Percentiles rank a stretch among this genome's conserved stretches.
Conservation (phyloP, 2,888 invertebrate species). For the Drosophila testacea region DNA sequence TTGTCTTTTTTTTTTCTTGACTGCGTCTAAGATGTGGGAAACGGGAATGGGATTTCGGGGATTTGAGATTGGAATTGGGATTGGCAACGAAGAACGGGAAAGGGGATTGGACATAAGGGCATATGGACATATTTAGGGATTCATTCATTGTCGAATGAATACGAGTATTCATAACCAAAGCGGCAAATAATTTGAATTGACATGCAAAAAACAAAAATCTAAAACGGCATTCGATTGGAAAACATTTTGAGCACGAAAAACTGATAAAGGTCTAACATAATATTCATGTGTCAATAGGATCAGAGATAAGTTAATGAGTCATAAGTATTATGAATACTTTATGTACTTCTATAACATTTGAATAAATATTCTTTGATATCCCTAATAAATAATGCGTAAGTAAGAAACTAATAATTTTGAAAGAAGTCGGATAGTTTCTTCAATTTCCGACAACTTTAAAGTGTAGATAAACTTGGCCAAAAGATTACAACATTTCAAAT, state of each 20-base stretch:
- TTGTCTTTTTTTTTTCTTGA: slow-evolving; percentile 2
- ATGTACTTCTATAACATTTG: not conserved
- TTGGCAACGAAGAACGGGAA: not conserved
- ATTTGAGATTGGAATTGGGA: slow-evolving; percentile 5
- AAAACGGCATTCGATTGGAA: slow-evolving; percentile 19
- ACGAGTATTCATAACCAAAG: slow-evolving; percentile 2
- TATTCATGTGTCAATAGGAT: slow-evolving; percentile 8
- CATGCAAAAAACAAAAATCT: slow-evolving; percentile 9
- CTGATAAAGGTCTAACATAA: slow-evolving; percentile 3
- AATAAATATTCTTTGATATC: too few relatives aligned
- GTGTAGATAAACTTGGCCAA: too few relatives aligned
- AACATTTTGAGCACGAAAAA: slow-evolving; percentile 1
- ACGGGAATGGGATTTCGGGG: slow-evolving; percentile 11
- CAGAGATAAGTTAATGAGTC: slow-evolving; percentile 6
- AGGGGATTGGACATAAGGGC: not conserved
- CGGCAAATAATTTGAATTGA: slow-evolving; percentile 33
- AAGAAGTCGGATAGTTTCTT: too few relatives aligned
- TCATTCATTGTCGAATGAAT: slow-evolving; percentile 5
- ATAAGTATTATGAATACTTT: not conserved
- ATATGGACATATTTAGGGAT: slow-evolving; percentile 7
- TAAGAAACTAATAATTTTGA: too few relatives aligned
- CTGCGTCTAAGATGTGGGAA: slow-evolving; percentile 6
- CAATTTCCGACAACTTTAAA: too few relatives aligned
- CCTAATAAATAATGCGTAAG: too few relatives aligned
- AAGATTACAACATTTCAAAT: too few relatives aligned